Percentiles rank a stretch among this genome's conserved stretches.
Conservation (phyloP, 2,797 vertebrate species). For the Arremon brunneinucha region DNA sequence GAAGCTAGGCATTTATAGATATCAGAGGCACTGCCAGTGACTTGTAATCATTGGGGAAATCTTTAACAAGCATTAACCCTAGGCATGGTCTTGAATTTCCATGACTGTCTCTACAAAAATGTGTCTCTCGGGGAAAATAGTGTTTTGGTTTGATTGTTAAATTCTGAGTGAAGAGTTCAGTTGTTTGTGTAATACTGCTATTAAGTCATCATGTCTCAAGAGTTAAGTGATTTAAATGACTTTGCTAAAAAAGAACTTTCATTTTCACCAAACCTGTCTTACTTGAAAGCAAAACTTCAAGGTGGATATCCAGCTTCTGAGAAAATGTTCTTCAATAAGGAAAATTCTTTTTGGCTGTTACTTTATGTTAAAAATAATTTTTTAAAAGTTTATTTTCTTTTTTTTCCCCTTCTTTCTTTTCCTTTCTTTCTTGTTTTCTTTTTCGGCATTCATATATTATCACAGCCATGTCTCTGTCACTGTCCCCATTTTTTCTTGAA, state of each 20-base stretch:
- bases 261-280: background rate
- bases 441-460: constrained; percentile 4
- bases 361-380: background rate
- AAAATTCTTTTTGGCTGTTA: background rate
- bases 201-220: constrained; percentile 3
- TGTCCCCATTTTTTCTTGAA: constrained; percentile 37
- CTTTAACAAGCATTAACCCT: constrained; percentile 4
- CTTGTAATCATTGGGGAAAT: background rate
- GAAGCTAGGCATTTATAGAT: constrained; percentile 19
- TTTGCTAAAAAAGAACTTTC: background rate
- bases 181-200: constrained; percentile 6
- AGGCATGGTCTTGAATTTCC: constrained; percentile 10
- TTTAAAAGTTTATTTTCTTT: background rate
- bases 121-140: background rate
- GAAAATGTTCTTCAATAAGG: background rate
- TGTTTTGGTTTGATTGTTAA: constrained; percentile 2
- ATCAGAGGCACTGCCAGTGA: background rate
- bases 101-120: background rate
- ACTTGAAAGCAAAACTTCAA: background rate
- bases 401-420: background rate
- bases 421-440: background rate
- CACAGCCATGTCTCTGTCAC: constrained; percentile 24
- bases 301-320: background rate
- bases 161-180: constrained; percentile 22
- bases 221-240: constrained; percentile 6